Percentiles rank a stretch among this genome's conserved stretches.
Conservation (phyloP, 2,888 invertebrate species). For the Carpatolechia fugitivella region DNA sequence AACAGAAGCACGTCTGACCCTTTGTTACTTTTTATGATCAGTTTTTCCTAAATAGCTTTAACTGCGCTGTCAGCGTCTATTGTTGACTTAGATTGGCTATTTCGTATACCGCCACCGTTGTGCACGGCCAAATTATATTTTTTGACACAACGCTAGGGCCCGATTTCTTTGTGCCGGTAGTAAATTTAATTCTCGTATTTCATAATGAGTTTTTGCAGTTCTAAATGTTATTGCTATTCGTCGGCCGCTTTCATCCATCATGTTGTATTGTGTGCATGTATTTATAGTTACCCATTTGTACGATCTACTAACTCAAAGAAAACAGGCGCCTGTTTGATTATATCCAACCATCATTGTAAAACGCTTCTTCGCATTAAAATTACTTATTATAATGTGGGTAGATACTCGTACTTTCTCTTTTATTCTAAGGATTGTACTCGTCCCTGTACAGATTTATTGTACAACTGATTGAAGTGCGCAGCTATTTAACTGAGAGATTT, state of each 20-base stretch:
- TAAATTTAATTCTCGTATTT: constrained; percentile 33
- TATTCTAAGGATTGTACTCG: background rate
- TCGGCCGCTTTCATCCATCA: constrained; percentile 2
- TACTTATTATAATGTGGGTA: background rate
- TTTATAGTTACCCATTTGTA: background rate
- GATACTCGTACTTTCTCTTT: background rate
- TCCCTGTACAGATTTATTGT: too few species aligned
- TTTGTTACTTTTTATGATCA: constrained; percentile 47
- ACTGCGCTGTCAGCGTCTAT: constrained; percentile 49
- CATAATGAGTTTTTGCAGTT: constrained; percentile 40
- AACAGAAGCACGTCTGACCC: constrained; percentile 57
- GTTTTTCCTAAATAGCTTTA: constrained; percentile 43
- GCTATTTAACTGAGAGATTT: too few species aligned
- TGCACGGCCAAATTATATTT: constrained; percentile 42
- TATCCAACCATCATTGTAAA: constrained; percentile 3
- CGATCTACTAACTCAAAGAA: constrained; percentile 1
- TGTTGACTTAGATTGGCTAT: constrained; percentile 57
- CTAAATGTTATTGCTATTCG: background rate
- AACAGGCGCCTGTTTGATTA: background rate
- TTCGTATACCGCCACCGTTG: constrained; percentile 34
- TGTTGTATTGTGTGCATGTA: background rate
- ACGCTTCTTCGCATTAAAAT: background rate
- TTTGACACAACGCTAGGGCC: constrained; percentile 30
- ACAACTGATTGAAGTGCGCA: too few species aligned
- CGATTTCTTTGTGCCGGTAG: constrained; percentile 23